Percentiles rank a stretch among this genome's conserved stretches.
Evolutionary conservation across 2,797 vertebrate species (phyloP).

Genomic region (Acipenser oxyrinchus): DNA sequence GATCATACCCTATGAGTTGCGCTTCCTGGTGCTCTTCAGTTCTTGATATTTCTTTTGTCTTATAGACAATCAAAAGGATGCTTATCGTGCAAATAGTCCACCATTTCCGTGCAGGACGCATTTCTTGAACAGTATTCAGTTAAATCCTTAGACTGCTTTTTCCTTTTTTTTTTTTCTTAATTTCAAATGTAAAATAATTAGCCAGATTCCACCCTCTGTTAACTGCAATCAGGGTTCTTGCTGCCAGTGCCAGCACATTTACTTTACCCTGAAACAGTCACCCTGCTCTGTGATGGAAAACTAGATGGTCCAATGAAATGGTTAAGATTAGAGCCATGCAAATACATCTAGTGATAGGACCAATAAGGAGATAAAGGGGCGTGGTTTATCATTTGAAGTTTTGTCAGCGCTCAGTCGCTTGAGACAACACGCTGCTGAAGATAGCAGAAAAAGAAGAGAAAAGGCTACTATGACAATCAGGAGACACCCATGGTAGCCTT

Average conservation of each 20-base stretch:
- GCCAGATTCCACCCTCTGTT: slow-evolving; percentile 15
- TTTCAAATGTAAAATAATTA: slow-evolving; percentile 8
- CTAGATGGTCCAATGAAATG: slow-evolving; percentile 24
- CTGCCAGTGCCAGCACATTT: slow-evolving; percentile 27
- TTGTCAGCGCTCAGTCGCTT: slow-evolving; percentile 21
- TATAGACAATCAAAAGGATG: slow-evolving; percentile 77
- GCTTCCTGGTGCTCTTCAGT: slow-evolving; percentile 67
- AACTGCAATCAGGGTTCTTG: slow-evolving; percentile 8
- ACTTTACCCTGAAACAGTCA: slow-evolving; percentile 21
- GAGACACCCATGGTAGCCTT: no score
- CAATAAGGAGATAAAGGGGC: slow-evolving; percentile 19
- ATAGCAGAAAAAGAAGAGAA: neutral
- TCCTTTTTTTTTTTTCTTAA: slow-evolving; percentile 3
- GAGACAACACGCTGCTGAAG: slow-evolving; percentile 14
- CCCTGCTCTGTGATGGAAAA: slow-evolving; percentile 24
- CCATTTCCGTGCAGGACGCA: slow-evolving; percentile 71
- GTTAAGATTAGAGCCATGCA: slow-evolving; percentile 16
- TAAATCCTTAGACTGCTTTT: slow-evolving; percentile 10
- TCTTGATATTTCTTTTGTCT: slow-evolving; percentile 74
- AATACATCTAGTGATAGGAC: slow-evolving; percentile 10
- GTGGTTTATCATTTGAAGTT: slow-evolving; percentile 30
- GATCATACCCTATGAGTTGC: slow-evolving; percentile 58
- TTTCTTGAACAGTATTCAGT: slow-evolving; percentile 37
- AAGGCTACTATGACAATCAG: no score
- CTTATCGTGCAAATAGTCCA: slow-evolving; percentile 79